Evolutionary conservation across 2,797 vertebrate genomes (phyloP).

Genomic region (Halcyon badia): DNA sequence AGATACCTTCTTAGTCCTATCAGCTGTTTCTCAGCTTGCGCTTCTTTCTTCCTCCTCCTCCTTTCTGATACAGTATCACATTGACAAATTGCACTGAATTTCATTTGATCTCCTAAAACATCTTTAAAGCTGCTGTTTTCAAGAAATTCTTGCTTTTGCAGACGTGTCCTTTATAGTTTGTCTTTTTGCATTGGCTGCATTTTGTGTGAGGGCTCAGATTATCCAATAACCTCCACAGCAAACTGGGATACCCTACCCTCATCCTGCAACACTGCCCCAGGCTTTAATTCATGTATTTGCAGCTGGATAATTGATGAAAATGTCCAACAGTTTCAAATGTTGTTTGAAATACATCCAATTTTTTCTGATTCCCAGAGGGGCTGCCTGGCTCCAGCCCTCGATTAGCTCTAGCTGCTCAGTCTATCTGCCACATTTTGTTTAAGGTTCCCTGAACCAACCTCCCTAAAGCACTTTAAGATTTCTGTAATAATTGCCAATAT

Average conservation of each 20-base stretch:
- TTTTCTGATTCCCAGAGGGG: neutral
- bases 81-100: neutral
- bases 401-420: neutral
- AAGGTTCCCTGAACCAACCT: neutral
- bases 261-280: neutral
- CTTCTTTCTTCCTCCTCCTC: neutral
- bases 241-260: neutral
- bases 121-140: neutral
- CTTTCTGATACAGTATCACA: neutral
- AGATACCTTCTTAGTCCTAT: neutral
- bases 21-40: neutral
- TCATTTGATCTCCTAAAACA: neutral
- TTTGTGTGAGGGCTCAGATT: neutral
- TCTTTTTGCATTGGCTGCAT: neutral
- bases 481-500: conserved; percentile 28
- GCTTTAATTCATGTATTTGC: neutral
- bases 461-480: neutral
- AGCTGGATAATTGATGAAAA: neutral
- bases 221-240: neutral
- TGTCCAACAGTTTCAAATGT: neutral
- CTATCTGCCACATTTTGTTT: neutral
- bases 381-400: neutral
- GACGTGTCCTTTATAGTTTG: neutral
- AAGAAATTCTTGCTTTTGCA: neutral
- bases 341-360: neutral